Percentiles rank a stretch among this genome's conserved stretches.
These are phyloP conservation scores for Malurus leucopterus DNA, from an alignment of 2,797 vertebrate genomes.

Conservation along the genomic window DNA sequence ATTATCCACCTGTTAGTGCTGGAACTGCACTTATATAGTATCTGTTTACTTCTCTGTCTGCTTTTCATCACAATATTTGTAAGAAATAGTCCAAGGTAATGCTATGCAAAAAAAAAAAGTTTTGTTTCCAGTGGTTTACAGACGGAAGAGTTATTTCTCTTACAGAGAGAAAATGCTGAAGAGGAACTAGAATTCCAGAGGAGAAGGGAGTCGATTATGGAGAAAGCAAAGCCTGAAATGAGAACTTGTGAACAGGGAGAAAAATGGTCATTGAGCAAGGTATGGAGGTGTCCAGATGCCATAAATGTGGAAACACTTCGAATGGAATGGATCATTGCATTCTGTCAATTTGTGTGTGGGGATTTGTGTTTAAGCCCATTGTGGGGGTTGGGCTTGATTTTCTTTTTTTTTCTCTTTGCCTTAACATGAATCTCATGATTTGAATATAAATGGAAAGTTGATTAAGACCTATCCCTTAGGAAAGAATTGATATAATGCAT, in stretches of 20 bases:
- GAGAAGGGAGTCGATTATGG: conserved; percentile 78
- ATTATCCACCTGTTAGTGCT: neutral
- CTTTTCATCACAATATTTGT: neutral
- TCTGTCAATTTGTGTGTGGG: neutral
- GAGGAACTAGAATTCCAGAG: conserved; percentile 82
- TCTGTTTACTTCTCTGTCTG: neutral
- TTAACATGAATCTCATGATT: neutral
- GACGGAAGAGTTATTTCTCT: neutral
- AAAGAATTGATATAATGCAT: neutral
- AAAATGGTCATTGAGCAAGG: conserved; percentile 71
- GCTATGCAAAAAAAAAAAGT: neutral
- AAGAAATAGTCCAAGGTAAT: neutral
- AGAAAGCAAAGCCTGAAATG: conserved; percentile 71
- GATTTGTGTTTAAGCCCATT: neutral
- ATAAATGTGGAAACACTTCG: neutral
- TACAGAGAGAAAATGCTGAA: conserved; percentile 67
- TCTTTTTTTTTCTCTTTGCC: neutral
- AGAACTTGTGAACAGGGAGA: conserved; percentile 75
- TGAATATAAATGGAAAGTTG: neutral
- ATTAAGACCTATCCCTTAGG: neutral
- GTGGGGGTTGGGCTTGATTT: neutral
- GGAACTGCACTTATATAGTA: neutral
- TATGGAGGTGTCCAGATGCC: conserved; percentile 22
- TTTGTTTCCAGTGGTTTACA: neutral
- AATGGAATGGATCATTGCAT: neutral